Evolutionary conservation across 2,888 invertebrate species (phyloP), one percentile per base, ranked within the genome.

Genomic region (Mimas tiliae): DNA sequence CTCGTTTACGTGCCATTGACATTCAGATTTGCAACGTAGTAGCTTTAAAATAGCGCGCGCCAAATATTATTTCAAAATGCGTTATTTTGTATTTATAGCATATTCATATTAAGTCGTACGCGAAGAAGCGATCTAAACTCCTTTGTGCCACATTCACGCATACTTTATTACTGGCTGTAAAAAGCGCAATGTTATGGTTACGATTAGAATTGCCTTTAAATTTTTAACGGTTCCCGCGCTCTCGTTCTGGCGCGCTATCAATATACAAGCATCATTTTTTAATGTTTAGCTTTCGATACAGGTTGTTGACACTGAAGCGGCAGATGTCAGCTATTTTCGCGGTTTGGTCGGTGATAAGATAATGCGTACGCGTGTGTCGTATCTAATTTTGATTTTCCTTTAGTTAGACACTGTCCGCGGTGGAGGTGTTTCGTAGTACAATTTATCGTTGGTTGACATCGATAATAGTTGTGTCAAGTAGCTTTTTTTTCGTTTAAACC

Each of bases 1-100:
- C 71, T 75, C 79, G 80, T 86, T 86, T 78, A 77, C 84, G 84
- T 89, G 90, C 88, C 89, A 90, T 90, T 91, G 91, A 91, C 91
- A 90, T 89, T 88, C 82, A 73, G 71, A 77, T 82, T 83, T 75
- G 81, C 80, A 74, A 74, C 74, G 71, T 68, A 72, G 71, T 76
- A 79, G 84, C 80, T 47, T 63, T 19, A 79, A 88, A 89, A 88
- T 88, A 87, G 84, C 82, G 68, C 75, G 70, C 74, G 74, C 75
- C 71, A 21, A 70, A 81, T 80, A 80, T 77, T 76, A 74, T 74
- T 70, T 72, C 74, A 79, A 72, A 72, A 71, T 66, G 67, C 65
- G 66, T 70, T 78, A 76, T 78, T 80, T 78, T 77, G 69, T 73
- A 72, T 77, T 78, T 71, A 73, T 64, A 50, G 64, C 16, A 58